Evolutionary conservation across 2,888 invertebrate genomes (phyloP), one percentile per base, ranked within the genome.

Genomic region (Ophonus ardosiacus): DNA sequence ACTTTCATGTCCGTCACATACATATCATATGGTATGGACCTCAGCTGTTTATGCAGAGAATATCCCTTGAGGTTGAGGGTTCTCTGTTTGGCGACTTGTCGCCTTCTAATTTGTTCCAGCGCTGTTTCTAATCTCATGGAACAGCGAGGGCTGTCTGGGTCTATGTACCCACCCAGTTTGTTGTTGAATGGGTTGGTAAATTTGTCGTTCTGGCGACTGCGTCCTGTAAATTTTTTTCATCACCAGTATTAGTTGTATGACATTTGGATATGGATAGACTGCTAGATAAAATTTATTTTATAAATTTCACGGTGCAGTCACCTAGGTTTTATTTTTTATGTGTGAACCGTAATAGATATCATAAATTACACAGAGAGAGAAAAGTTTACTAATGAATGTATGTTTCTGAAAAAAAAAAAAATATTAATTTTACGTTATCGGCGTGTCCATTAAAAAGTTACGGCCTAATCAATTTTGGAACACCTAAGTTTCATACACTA

Each of bases 1-100:
- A 96, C 95, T 59, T 93, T 91, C 94, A 95, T 94, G 87, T 94
- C 93, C 0, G 94, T 95, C 68, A 95, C 94, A 88, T 94, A 94
- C 94, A 95, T 95, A 88, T 95, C 94, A 76, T 94, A 92, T 0
- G 95, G 94, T 7, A 93, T 94, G 78, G 93, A 92, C 59, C 94
- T 91, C 89, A 95, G 91, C 87, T 93, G 93, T 88, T 95, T 94
- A 88, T 94, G 93, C 68, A 95, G 89, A 40, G 94, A 94, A 91
- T 94, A 95, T 7, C 95, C 95, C 86, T 93, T 93, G 57, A 94
- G 90, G 88, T 94, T 93, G 85, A 94, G 88, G 31, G 89, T 89
- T 85, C 90, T 90, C 86, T 90, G 92, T 88, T 93, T 93, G 71
- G 92, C 92, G 84, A 93, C 90, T 88, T 94, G 94, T 74, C 93